Evolutionary conservation across 2,797 vertebrate genomes (phyloP).

Genomic region (Sebastes dallii): DNA sequence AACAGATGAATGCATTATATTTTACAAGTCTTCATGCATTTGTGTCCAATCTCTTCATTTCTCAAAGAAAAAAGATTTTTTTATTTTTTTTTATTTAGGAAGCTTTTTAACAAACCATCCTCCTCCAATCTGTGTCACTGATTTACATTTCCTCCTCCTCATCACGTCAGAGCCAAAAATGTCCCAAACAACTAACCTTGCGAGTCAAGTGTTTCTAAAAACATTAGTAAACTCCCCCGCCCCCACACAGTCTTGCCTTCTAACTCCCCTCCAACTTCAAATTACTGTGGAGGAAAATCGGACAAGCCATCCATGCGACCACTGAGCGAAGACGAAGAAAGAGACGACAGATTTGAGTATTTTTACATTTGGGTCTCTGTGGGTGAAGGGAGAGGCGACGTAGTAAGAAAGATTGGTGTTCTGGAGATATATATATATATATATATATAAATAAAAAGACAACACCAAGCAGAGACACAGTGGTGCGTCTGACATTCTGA

Average conservation of each 20-base stretch:
- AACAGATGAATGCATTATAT: neutral
- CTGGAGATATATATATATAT: neutral
- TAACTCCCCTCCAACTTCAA: conserved; percentile 56
- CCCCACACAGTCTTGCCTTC: conserved; percentile 60
- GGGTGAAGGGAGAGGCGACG: conserved; percentile 51
- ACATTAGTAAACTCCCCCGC: conserved; percentile 60
- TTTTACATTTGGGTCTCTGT: conserved; percentile 52
- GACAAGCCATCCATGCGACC: conserved; percentile 39
- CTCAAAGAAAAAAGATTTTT: neutral
- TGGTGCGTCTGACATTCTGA: conserved; percentile 53
- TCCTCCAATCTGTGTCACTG: conserved; percentile 32
- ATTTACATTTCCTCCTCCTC: conserved; percentile 60
- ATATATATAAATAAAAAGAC: conserved; percentile 1
- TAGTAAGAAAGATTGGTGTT: conserved; percentile 27
- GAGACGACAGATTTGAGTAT: conserved; percentile 35
- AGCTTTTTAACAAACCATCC: conserved; percentile 34
- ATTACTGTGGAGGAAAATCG: conserved; percentile 41
- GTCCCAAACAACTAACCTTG: conserved; percentile 55
- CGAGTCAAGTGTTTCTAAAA: conserved; percentile 68
- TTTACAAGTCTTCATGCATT: neutral
- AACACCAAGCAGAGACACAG: conserved; percentile 37
- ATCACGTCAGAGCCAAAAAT: conserved; percentile 48
- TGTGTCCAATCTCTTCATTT: neutral
- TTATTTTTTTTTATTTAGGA: neutral
- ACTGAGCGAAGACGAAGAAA: conserved; percentile 24